Base-by-base conservation (phyloP, 2,888 invertebrate species). In the Meliscaeva auricollis region DNA sequence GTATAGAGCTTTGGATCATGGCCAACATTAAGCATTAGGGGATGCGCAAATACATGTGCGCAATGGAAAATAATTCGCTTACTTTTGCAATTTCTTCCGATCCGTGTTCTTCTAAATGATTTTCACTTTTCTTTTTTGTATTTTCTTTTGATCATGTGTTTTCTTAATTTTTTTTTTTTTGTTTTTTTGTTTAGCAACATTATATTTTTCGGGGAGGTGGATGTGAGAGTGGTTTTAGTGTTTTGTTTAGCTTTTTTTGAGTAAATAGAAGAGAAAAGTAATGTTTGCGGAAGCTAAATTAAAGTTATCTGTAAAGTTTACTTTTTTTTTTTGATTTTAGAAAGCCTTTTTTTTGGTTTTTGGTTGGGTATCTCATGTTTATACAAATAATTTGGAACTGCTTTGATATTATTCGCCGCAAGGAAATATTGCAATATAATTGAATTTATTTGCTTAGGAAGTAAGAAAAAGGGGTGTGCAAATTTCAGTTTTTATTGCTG, bases 1-100 rank as follows among this genome's bases (percentile, higher is more conserved):
- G 96, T 96, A 96, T 96, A 96, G 96, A 94, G 94, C 94, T 94
- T 95, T 96, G 96, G 96, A 95, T 91, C 87, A 89, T 85, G 93
- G 96, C 96, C 96, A 96, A 94, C 92, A 92, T 88, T 88, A 90
- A 58, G 58, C 58, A 58, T 58, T 58, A 89, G 90, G 92, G 89
- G 91, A 88, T 89, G 89, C 90, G 89, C 91, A 89, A 87, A 88
- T 89, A 85, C 78, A 88, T 81, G 88, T 89, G 88, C 88, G 89
- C 88, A 87, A 79, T 69, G 77, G 70, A 64, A 80, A 62, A 75
- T 81, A 26, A 11, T 13, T 79, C 72, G 85, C 64, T 78, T 22
- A 30, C 52, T 85, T 82, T 82, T 82, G 78, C 77, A 74, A 62
- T 77, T 58, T 78, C 77, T 74, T 78, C 35, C 66, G 66, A 78